Evolutionary conservation across 2,113 vertebrate species (phyloP), one percentile per base, ranked within the genome.

Genomic region (Hippopotamus amphibius): DNA sequence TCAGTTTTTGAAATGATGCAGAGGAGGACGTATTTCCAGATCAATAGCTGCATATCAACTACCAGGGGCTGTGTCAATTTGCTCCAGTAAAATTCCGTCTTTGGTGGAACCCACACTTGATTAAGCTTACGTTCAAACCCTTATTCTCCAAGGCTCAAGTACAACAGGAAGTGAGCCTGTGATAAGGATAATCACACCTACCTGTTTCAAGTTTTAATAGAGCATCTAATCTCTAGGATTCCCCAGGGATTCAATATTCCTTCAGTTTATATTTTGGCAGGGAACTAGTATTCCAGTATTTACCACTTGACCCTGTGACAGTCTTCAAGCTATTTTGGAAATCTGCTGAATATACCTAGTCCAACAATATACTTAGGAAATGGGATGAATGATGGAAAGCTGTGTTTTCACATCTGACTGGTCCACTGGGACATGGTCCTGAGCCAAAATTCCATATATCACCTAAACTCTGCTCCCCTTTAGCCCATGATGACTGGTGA

Each of bases 371-470:
- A 46, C 50, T 87, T 81, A 76, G 65, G 10, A 17, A 88, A 66
- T 0, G 12, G 24, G 17, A 26, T n/a, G 26, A 69, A 69, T 59
- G 79, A 77, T 57, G 6, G 24, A 88, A 65, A 7, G 12, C 61
- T 83, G 30, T 63, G 3, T 94, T 79, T 95, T 71, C 88, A 72
- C 4, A 16, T 16, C 50, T 72, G 6, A 88, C 59, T 66, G 26
- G 22, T 46, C 24, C 61, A 66, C 14, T 43, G 28, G 50, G 59
- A 83, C 13, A 69, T 37, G 65, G 10, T 96, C 61, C 90, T 91
- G 59, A 50, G 77, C 12, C n/a, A 91, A 91, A 91, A 83, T 79
- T 82, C 21, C 61, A 66, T 48, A 74, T 88, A 88, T 77, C 63
- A 71, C 19, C 43, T 83, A 17, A 83, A 15, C 26, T 53, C 59